Base-by-base conservation (phyloP, 1,140 invertebrate species). In the Leptinotarsa texana region DNA sequence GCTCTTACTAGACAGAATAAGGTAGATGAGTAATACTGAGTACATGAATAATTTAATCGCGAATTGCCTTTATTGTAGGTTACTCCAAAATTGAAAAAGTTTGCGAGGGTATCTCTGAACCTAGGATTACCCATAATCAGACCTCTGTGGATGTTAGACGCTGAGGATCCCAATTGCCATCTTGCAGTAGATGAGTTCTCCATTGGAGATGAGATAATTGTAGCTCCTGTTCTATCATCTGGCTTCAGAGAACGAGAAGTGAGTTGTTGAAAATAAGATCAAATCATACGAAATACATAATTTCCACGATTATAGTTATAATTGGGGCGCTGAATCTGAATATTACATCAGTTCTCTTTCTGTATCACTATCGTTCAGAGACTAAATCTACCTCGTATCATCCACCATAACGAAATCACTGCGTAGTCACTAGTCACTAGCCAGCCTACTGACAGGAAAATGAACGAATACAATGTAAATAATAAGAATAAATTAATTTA, bases 61-160 rank as follows among this genome's bases (percentile, higher is more conserved):
- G 33, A 11, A 42, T 2, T 11, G 18, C 5, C n/a, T 27, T 74
- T 72, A 17, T 77, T 79, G 51, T 83, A 91, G 86, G 88, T 93
- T 0, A 94, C 93, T 15, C 91, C 93, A 1, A 84, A 95, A 2
- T 83, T 96, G 17, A 90, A 92, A 72, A 93, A 92, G 80, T 94
- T 92, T 83, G 90, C 92, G 0, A 89, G 90, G 22, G 90, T 93
- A 27, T 92, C 95, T 1, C 85, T 95, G 65, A 90, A 93, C 68
- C 91, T 92, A 8, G 96, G 95, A 0, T 79, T 93, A n/a, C 94
- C 95, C 0, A 88, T 97, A 63, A 92, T 98, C 48, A 87, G 96
- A 2, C 96, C 96, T 0, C 86, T 98, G 17, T 98, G 96, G 96
- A 95, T 97, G 93, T 86, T 96, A 42, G 92, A 95, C 74, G 94